A percentile compares a stretch with the other conserved stretches of the same genome.
These are phyloP conservation scores for Caprella mutica DNA, from an alignment of 2,888 invertebrate genomes.

Conservation along the genomic window DNA sequence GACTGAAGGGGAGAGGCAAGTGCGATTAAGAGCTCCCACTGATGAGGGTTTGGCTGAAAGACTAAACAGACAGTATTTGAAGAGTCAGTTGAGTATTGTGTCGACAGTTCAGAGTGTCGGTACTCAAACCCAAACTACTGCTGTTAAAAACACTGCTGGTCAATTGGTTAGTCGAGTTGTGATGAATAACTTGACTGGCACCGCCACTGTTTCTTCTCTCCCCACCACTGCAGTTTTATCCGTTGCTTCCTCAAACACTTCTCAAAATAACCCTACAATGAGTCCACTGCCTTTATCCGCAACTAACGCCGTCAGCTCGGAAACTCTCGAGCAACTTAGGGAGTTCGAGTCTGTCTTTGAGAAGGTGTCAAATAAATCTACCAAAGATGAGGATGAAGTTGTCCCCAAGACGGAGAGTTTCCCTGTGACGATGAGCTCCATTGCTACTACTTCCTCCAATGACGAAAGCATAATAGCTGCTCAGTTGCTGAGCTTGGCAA, in stretches of 20 bases:
- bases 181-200: conserved; percentile 24
- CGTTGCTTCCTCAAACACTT: conserved; percentile 16
- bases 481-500: conserved; percentile 33
- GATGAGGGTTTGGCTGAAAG: conserved; percentile 33
- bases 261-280: conserved; percentile 15
- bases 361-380: conserved; percentile 47
- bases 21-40: background rate
- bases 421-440: background rate
- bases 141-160: conserved; percentile 31
- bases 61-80: conserved; percentile 27
- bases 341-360: conserved; percentile 71
- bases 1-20: background rate
- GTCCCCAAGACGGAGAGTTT: conserved; percentile 20
- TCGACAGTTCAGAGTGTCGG: conserved; percentile 33
- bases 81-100: conserved; percentile 23
- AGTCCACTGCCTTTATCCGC: conserved; percentile 27
- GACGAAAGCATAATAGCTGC: conserved; percentile 34
- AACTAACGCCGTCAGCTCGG: conserved; percentile 51
- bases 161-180: conserved; percentile 32
- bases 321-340: conserved; percentile 61
- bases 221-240: conserved; percentile 13
- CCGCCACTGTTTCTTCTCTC: conserved; percentile 12
- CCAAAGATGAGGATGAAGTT: conserved; percentile 19
- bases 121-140: conserved; percentile 32
- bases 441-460: conserved; percentile 20